These are phyloP conservation scores for Paracentrotus lividus DNA, from an alignment of 53 echinoderm and acorn worm genomes.

Conservation along the genomic window DNA sequence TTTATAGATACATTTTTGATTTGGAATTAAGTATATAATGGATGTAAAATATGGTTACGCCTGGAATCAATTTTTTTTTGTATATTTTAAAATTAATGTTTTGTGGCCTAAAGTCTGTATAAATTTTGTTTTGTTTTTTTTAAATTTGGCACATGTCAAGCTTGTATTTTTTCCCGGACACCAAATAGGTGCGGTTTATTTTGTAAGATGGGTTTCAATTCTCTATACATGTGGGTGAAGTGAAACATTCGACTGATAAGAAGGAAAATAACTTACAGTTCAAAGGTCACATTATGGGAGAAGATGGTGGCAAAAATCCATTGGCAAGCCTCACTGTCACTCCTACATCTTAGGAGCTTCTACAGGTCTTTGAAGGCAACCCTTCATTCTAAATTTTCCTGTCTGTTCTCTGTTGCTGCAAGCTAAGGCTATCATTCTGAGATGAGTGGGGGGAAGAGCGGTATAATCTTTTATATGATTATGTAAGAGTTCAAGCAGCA, in stretches of 20 bases:
- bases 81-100: no score
- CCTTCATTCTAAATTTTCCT: not conserved
- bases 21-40: no score
- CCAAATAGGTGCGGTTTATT: not conserved
- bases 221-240: not conserved
- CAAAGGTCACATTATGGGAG: not conserved
- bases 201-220: not conserved
- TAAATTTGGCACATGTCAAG: not conserved
- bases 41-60: no score
- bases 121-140: not conserved
- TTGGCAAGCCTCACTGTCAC: not conserved
- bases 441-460: not conserved
- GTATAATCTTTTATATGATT: conserved; percentile 1
- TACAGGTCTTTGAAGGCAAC: not conserved
- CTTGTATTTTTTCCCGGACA: no score
- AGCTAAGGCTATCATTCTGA: not conserved
- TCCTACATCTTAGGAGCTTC: not conserved
- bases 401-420: not conserved
- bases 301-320: not conserved
- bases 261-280: not conserved
- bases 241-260: not conserved
- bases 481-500: not conserved
- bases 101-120: no score
- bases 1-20: no score
- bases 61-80: no score